A percentile compares a stretch with the other conserved stretches of the same genome.
Evolutionary conservation across 2,888 invertebrate species (phyloP).

Genomic region (Diabrotica balteata): DNA sequence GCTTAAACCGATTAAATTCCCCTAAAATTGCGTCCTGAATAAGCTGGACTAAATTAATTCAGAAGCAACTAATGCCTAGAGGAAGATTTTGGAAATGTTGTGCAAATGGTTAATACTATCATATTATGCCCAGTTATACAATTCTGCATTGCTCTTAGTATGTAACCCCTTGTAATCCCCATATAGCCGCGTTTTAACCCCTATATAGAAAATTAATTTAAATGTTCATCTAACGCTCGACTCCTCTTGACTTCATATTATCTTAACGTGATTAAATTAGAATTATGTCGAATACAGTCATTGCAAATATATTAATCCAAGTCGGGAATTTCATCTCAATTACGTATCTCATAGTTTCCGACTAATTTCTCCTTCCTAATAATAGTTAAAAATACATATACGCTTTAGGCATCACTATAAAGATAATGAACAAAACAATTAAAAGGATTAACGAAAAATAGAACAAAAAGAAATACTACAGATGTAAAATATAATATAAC

Average conservation of each 20-base stretch:
- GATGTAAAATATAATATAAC: too few relatives aligned
- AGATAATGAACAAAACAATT: too few relatives aligned
- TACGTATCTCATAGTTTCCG: too few relatives aligned
- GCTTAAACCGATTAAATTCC: conserved; percentile 7
- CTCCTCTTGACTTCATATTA: conserved; percentile 45
- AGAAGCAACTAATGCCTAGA: conserved; percentile 54
- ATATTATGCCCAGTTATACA: conserved; percentile 52
- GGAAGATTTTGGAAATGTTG: conserved; percentile 50
- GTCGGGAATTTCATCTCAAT: neutral
- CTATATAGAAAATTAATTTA: conserved; percentile 47
- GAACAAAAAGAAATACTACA: too few relatives aligned
- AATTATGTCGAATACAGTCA: conserved; percentile 39
- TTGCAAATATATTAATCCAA: conserved; percentile 34
- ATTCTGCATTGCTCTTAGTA: conserved; percentile 38
- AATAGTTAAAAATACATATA: too few relatives aligned
- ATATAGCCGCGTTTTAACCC: conserved; percentile 37
- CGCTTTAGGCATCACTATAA: too few relatives aligned
- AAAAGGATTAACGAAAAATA: too few relatives aligned
- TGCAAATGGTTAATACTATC: conserved; percentile 49
- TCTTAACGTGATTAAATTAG: conserved; percentile 47
- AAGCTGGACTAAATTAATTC: conserved; percentile 56
- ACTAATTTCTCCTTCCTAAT: too few relatives aligned
- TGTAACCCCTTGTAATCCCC: conserved; percentile 36
- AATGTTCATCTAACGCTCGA: conserved; percentile 39
- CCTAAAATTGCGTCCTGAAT: conserved; percentile 27